Evolutionary conservation across 2,888 invertebrate genomes (phyloP).

Genomic region (Bellardia bayeri): DNA sequence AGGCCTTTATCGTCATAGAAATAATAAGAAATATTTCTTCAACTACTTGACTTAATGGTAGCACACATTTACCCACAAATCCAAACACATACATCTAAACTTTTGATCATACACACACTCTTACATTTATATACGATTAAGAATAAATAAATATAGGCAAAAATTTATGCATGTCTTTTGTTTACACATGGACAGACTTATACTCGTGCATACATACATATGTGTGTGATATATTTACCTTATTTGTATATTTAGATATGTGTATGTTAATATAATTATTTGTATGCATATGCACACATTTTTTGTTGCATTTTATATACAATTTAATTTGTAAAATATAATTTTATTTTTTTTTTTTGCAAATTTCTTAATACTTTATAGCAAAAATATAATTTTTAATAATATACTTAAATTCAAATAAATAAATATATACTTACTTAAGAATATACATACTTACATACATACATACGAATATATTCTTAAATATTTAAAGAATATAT

Average conservation of each 20-base stretch:
- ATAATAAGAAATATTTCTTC: conserved; percentile 58
- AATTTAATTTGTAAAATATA: conserved; percentile 26
- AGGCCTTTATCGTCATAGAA: conserved; percentile 15
- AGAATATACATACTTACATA: background rate
- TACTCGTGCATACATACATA: background rate
- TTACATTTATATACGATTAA: conserved; percentile 1
- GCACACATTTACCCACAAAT: background rate
- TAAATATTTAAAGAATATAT: background rate
- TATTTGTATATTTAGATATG: background rate
- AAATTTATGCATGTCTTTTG: conserved; percentile 16
- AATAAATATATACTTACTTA: conserved; percentile 9
- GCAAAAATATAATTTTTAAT: conserved; percentile 61
- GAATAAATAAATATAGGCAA: conserved; percentile 48
- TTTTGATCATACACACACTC: background rate
- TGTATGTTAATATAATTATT: conserved; percentile 5
- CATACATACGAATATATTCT: background rate
- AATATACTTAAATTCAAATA: conserved; percentile 58
- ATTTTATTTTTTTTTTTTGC: conserved; percentile 8
- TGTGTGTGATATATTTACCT: conserved; percentile 57
- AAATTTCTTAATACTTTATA: conserved; percentile 30
- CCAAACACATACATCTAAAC: background rate
- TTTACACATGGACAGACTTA: background rate
- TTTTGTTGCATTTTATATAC: conserved; percentile 39
- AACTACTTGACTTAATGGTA: conserved; percentile 32
- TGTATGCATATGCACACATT: conserved; percentile 20